Base-by-base conservation (phyloP, 2,797 vertebrate species). In the Chrosomus eos region DNA sequence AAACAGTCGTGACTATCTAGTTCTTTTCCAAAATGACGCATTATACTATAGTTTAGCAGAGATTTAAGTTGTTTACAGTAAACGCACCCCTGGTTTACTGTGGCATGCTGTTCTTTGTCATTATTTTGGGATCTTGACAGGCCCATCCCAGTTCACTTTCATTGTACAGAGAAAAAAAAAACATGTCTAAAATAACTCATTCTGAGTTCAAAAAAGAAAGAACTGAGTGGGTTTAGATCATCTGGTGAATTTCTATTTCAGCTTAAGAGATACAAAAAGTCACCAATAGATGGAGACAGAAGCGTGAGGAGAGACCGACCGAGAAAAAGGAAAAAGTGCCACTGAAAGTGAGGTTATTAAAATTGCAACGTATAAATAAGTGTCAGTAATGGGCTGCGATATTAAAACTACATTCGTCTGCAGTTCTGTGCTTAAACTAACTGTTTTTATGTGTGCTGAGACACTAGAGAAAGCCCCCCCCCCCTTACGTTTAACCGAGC, bases 201-300 rank as follows among this genome's bases (percentile, higher is more conserved):
- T 26, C 11, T 26, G n/a, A 26, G n/a, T 58, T 11, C 4, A 60
- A 62, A 62, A 67, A 53, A 62, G 28, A n/a, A 76, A 23, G 11
- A 16, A 66, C 11, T 64, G 10, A 64, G 7, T 70, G 18, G 51
- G 9, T 81, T 21, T 2, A 53, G 38, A 28, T 19, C 43, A 28
- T 16, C 14, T n/a, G 66, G 70, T 55, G 76, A 40, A 33, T 43
- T 82, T 74, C 28, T 10, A 19, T 73, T 40, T 53, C 14, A 43
- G 38, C 19, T 6, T 43, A 71, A 23, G 21, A 76, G 66, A 53
- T 82, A 60, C 70, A 43, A 66, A 28, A 48, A 45, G 48, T 6
- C 33, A 74, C 89, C 90, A 89, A 91, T 68, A 91, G 89, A 90
- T 88, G 89, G 89, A 88, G 85, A 91, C 86, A 89, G 81, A 81